phyloP scores from a whole-genome alignment of 2,797 vertebrate species.

The Spinus olivaceus region DNA sequence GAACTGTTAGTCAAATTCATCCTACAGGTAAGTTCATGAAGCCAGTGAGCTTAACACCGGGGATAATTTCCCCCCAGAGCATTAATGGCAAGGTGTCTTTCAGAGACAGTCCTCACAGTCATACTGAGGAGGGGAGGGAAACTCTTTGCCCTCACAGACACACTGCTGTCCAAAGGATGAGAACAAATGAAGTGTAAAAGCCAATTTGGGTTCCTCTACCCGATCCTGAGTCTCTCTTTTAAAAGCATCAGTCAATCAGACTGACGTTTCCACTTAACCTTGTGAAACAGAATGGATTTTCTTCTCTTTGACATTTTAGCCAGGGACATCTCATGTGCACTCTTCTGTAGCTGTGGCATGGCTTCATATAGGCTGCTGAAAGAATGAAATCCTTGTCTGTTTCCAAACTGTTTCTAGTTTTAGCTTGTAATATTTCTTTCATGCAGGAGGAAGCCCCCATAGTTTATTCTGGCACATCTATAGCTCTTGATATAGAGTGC shows the following conservation, averaged over 20 bases:
- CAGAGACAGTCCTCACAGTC: neutral
- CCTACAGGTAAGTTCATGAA: neutral
- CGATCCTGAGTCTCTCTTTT: slow-evolving; percentile 37
- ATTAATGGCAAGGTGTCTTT: neutral
- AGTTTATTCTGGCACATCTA: neutral
- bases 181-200: slow-evolving; percentile 59
- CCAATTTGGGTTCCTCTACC: slow-evolving; percentile 43
- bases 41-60: neutral
- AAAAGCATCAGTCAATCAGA: slow-evolving; percentile 56
- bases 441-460: neutral
- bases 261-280: slow-evolving; percentile 58
- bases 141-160: slow-evolving; percentile 35
- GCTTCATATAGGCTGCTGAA: neutral
- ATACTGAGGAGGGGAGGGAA: neutral
- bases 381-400: neutral
- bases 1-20: neutral
- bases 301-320: neutral
- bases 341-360: neutral
- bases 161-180: slow-evolving; percentile 47
- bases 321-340: neutral
- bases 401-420: neutral
- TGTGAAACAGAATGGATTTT: slow-evolving; percentile 10
- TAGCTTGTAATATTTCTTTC: neutral
- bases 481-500: neutral
- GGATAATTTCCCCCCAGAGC: neutral